These are phyloP conservation scores for Carcinoscorpius rotundicauda DNA, from an alignment of 1,140 invertebrate species.

Conservation along the genomic window DNA sequence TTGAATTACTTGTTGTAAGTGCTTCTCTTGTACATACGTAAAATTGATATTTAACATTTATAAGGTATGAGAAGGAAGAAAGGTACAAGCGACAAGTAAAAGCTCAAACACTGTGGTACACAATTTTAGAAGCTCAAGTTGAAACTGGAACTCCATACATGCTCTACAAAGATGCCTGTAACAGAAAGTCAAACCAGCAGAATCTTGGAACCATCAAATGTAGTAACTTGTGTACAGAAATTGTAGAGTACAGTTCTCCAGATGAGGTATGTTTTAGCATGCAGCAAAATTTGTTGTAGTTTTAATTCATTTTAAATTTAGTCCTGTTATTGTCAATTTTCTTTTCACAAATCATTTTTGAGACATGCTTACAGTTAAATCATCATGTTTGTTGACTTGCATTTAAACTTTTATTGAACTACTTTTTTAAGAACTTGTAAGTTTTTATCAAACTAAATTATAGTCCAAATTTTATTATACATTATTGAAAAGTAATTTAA, in stretches of 20 bases:
- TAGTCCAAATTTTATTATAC: no score
- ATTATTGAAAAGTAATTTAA: no score
- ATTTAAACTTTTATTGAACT: no score
- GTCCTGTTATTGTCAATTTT: background rate
- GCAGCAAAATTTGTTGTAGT: background rate
- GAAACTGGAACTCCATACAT: conserved; percentile 99
- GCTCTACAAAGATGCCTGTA: conserved; percentile 96
- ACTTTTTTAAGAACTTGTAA: no score
- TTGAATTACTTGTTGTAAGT: no score
- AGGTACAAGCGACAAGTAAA: conserved; percentile 58
- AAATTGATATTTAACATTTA: conserved; percentile 3
- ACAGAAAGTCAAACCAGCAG: conserved; percentile 95
- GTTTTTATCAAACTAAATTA: no score
- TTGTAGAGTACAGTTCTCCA: conserved; percentile 45
- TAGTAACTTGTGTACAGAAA: conserved; percentile 96
- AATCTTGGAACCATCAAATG: conserved; percentile 98
- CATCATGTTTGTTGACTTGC: no score
- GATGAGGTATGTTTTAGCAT: conserved; percentile 53
- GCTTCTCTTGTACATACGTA: no score
- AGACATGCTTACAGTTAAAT: no score
- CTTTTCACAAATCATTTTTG: background rate
- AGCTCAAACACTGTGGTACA: conserved; percentile 85
- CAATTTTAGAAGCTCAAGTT: conserved; percentile 89
- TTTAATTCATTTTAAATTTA: conserved; percentile 5
- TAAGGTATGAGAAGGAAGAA: conserved; percentile 73